Evolutionary conservation across 2,113 vertebrate genomes (phyloP), one percentile per base, ranked within the genome.

Genomic region (Ailuropoda melanoleuca): DNA sequence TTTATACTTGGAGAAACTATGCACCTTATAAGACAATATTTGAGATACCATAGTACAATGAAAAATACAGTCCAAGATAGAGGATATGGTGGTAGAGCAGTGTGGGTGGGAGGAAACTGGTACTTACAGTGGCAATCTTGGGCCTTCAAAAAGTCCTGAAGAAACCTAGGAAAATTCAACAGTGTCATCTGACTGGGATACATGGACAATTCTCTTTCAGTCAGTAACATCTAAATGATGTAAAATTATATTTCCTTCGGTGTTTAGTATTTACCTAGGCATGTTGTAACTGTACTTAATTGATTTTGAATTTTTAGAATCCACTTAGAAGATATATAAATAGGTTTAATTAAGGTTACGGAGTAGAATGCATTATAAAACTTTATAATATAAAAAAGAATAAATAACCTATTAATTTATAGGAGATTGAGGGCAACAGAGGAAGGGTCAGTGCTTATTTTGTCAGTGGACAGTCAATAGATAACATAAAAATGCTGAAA

Each of bases 251-350:
- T 95, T 94, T 91, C 14, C 77, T 74, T 82, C 34, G 56, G 17
- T 64, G 21, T 80, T 60, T 84, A 64, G 7, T 72, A 56, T 91
- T 96, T 95, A 87, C 53, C 1, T 75, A 43, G 37, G 82, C 53
- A 56, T 1, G 10, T 91, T 96, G 46, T 81, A 84, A 78, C 62
- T 58, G 46, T 5, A 58, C 6, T 80, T 88, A 80, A 84, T 85
- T 84, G 34, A 66, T 74, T 89, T 94, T 96, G 60, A 77, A 46
- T 12, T 92, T 95, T 86, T 96, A 92, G 23, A 90, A 39, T 88
- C 26, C 72, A 55, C 7, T n/a, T 94, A 91, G 46, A 78, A 97
- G 48, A 78, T 95, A 24, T 9, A 24, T 50, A 84, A 93, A 75
- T 87, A n/a, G 19, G 18, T 29, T 81, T 80, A 68, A 60, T 96